Evolutionary conservation across 2,797 vertebrate genomes (phyloP).

Genomic region (Anguilla anguilla): DNA sequence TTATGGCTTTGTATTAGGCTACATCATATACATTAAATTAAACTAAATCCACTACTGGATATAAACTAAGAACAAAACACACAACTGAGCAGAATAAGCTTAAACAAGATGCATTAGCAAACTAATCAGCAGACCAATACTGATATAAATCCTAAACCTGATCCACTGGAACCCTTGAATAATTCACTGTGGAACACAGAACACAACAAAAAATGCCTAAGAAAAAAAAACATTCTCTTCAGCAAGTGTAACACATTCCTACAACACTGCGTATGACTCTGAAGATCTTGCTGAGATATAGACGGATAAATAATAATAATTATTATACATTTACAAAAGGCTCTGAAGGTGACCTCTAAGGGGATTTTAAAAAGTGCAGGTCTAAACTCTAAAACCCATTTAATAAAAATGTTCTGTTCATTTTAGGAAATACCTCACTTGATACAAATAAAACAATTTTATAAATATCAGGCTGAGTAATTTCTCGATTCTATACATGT

Average conservation of each 20-base stretch:
- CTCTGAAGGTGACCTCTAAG: not conserved
- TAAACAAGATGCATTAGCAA: not conserved
- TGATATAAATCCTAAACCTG: not conserved
- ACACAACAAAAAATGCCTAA: not conserved
- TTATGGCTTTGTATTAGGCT: not conserved
- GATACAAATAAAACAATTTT: not conserved
- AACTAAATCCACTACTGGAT: not conserved
- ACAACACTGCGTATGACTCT: not conserved
- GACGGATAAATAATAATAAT: not conserved
- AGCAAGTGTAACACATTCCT: not conserved
- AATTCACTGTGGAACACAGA: not conserved
- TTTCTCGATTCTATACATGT: not conserved
- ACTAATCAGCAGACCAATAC: not conserved
- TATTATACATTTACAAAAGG: not conserved
- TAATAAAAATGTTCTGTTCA: not conserved
- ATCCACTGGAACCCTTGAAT: not conserved
- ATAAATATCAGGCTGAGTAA: not conserved
- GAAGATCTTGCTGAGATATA: not conserved
- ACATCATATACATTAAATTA: not conserved
- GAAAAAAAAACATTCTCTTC: not conserved
- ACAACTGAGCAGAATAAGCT: not conserved
- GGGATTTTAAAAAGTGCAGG: not conserved
- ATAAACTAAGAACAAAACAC: not conserved
- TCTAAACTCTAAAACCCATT: not conserved
- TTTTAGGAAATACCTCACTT: not conserved